Percentiles rank a stretch among this genome's conserved stretches.
Evolutionary conservation across 2,797 vertebrate genomes (phyloP).

Genomic region (Muscicapa comitata): DNA sequence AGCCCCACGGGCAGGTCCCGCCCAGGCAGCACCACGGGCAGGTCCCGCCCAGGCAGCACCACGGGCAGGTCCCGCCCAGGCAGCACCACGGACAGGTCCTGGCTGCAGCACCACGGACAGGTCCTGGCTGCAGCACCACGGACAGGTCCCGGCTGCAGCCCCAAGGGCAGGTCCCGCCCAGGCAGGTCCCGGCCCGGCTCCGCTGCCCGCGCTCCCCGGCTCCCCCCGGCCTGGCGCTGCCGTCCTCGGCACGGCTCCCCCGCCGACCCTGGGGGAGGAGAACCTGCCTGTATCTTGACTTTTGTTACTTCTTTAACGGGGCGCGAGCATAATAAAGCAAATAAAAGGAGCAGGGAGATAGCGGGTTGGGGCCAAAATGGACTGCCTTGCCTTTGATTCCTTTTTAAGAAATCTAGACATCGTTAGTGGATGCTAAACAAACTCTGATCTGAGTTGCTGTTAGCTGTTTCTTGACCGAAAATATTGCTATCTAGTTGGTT

Average conservation of each 20-base stretch:
- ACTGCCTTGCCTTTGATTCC: neutral
- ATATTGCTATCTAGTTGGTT: neutral
- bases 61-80: too few relatives aligned
- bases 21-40: too few relatives aligned
- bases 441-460: neutral
- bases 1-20: too few relatives aligned
- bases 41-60: too few relatives aligned
- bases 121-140: too few relatives aligned
- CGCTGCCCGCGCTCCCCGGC: neutral
- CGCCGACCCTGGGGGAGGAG: neutral
- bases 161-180: neutral
- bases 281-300: fast-evolving
- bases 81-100: too few relatives aligned
- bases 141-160: neutral
- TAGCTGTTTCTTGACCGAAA: neutral
- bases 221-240: neutral
- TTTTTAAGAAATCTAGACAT: neutral
- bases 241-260: neutral
- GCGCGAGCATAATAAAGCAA: fast-evolving
- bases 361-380: neutral
- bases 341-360: fast-evolving
- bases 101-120: too few relatives aligned
- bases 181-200: neutral
- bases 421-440: neutral
- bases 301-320: neutral